Conservation (phyloP, 2,113 vertebrate genomes). For the Perognathus longimembris region DNA sequence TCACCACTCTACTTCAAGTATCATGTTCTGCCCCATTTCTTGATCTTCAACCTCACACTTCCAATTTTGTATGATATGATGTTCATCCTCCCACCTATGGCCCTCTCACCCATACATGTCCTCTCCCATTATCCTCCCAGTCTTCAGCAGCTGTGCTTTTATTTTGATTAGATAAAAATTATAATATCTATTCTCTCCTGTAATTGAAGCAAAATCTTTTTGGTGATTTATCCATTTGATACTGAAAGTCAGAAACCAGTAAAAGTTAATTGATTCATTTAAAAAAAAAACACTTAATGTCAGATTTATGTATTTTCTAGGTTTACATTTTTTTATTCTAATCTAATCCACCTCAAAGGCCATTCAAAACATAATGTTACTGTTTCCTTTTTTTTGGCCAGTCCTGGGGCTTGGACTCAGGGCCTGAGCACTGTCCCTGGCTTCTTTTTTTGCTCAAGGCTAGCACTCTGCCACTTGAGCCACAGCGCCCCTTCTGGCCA, state of each 20-base stretch:
- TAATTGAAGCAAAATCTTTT: background rate
- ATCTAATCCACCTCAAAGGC: background rate
- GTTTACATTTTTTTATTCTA: background rate
- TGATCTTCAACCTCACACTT: background rate
- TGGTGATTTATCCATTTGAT: background rate
- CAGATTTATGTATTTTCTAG: background rate
- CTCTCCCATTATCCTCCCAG: background rate
- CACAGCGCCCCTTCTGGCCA: too few relatives aligned
- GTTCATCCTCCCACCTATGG: background rate
- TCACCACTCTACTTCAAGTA: background rate
- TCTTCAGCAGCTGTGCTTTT: background rate
- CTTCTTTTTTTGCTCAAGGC: too few relatives aligned
- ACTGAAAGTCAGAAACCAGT: background rate
- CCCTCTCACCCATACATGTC: background rate
- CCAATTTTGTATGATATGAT: background rate
- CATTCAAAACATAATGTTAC: background rate
- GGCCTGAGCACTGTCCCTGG: too few relatives aligned
- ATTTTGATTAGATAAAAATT: background rate
- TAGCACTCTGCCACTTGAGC: too few relatives aligned
- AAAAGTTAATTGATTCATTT: background rate
- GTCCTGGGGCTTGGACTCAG: too few relatives aligned
- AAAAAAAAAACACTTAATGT: background rate
- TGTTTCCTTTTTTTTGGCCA: too few relatives aligned
- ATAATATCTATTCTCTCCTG: background rate
- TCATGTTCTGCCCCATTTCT: background rate